A percentile compares a stretch with the other conserved stretches of the same genome.
These are phyloP conservation scores for Liasis olivaceus DNA, from an alignment of 2,797 vertebrate species.

Conservation along the genomic window DNA sequence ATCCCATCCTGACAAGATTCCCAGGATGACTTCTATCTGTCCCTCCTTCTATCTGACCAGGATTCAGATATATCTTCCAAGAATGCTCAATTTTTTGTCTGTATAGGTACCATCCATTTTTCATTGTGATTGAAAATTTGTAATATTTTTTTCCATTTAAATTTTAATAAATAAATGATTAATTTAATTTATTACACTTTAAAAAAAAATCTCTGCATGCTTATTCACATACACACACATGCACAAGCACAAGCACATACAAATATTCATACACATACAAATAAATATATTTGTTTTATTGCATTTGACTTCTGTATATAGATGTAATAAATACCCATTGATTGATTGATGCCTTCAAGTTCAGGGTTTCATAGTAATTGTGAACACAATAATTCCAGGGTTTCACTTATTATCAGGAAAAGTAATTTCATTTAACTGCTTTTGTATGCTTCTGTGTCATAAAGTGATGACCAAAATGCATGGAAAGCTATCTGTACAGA, in stretches of 20 bases:
- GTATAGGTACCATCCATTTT: background rate
- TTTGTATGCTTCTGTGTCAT: conserved; percentile 12
- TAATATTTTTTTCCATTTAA: background rate
- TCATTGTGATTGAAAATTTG: background rate
- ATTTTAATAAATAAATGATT: background rate
- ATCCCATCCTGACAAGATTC: background rate
- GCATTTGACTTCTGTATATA: too few species aligned
- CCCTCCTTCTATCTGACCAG: background rate
- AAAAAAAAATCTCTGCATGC: background rate
- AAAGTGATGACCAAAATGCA: background rate
- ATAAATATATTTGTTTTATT: too few species aligned
- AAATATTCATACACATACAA: background rate
- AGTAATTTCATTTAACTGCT: background rate
- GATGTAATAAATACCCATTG: too few species aligned
- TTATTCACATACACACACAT: background rate
- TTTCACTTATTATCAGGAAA: background rate
- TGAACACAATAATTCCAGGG: background rate
- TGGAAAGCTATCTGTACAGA: background rate
- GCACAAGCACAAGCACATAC: background rate
- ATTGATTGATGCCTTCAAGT: too few species aligned
- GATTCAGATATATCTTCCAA: background rate
- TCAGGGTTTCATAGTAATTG: too few species aligned
- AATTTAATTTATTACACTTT: background rate
- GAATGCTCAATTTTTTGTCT: background rate
- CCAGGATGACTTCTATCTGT: background rate